Base-by-base conservation (phyloP, 2,888 invertebrate genomes). In the Asteroscopus sphinx region DNA sequence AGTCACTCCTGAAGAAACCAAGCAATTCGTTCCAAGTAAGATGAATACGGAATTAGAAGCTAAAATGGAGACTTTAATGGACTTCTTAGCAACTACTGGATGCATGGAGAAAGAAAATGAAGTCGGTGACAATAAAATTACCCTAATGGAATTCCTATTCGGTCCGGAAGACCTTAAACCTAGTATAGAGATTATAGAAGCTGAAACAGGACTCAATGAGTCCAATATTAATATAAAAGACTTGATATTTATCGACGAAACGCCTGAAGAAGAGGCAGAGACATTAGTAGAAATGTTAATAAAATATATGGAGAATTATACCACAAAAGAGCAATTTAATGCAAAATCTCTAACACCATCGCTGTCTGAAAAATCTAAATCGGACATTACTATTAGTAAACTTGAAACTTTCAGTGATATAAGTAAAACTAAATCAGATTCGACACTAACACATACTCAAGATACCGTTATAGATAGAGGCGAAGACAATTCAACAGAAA, bases 31-130 rank as follows among this genome's bases (percentile, higher is more conserved):
- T 17, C 90, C 92, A 0, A 82, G 79, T 9, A 90, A 86, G 65
- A 85, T 90, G 16, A 92, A 94, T 59, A 85, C 87, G 0, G 94
- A 93, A 26, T 77, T 94, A 47, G 94, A 94, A 66, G 88, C 91
- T 26, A 94, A 94, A 72, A 94, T 94, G 93, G 94, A 94, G 56
- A 94, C 94, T 0, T 67, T 94, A 0, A 93, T 94, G 68, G 94
- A 94, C 17, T 94, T 94, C 59, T 58, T 94, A 67, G 93, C 93
- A 0, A 91, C 90, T 0, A 88, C 90, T 0, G 94, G 93, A 0
- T 93, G 93, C 73, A 90, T 92, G 81, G 90, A 92, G 26, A 85
- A 86, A 35, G 85, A 89, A 1, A 86, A 85, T 9, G 82, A 82
- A 8, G 52, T 67, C 0, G 63, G 89, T 37, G 92, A 93, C 15